phyloP scores from a whole-genome alignment of 2,888 invertebrate genomes.

The Hartigia nigra region DNA sequence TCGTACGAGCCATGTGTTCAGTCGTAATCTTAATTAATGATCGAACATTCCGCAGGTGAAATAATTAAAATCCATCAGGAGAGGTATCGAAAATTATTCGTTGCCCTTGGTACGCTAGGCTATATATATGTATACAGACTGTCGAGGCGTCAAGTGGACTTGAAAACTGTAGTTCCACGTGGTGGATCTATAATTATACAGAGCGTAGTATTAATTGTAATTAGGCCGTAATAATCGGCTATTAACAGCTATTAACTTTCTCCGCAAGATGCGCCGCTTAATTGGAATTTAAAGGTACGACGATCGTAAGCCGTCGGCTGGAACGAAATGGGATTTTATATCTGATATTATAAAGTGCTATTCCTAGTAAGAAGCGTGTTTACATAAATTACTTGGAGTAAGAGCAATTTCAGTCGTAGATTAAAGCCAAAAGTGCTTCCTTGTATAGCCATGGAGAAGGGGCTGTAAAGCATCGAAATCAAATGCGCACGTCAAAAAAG shows the following conservation, averaged over 20 bases:
- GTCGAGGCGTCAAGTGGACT: too few relatives aligned
- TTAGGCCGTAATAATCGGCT: constrained; percentile 19
- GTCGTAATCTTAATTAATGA: constrained; percentile 22
- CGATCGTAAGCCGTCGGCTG: too few relatives aligned
- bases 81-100: constrained; percentile 17
- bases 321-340: too few relatives aligned
- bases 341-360: too few relatives aligned
- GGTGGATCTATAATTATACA: constrained; percentile 13
- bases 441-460: neutral
- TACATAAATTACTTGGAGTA: neutral
- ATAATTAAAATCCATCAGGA: constrained; percentile 21
- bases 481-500: neutral
- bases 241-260: constrained; percentile 18
- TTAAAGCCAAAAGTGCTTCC: neutral
- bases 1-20: constrained; percentile 15
- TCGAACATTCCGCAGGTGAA: constrained; percentile 16
- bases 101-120: constrained; percentile 1
- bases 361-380: too few relatives aligned
- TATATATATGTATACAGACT: too few relatives aligned
- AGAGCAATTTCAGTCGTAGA: neutral
- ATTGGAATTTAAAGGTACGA: constrained; percentile 17
- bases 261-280: constrained; percentile 11
- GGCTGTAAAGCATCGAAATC: neutral
- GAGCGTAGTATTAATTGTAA: constrained; percentile 20
- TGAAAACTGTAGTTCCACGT: neutral